Base-by-base conservation (phyloP, 2,888 invertebrate species). In the Diadegma fenestrale region DNA sequence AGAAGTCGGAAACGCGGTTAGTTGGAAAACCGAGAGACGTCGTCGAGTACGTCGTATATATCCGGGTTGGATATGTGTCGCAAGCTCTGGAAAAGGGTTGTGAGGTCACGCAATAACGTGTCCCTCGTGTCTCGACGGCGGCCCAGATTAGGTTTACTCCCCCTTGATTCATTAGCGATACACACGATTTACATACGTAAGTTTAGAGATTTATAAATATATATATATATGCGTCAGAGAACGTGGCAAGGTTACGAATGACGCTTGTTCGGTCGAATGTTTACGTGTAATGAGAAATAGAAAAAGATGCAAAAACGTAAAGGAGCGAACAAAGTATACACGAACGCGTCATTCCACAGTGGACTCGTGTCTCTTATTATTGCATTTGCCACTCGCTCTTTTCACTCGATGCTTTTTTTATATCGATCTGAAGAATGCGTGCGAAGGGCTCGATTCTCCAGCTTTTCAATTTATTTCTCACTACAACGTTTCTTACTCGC, bases 211-310 rank as follows among this genome's bases (percentile, higher is more conserved):
- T 54, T 71, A 68, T 17, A 58, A 58, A 51, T 37, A 54, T 77
- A 77, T 37, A 54, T 77, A 77, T 43, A 45, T 19, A 54, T 5
- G 43, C 77, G 81, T 48, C 64, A 54, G 63, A 63, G 63, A 75
- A 79, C 48, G 82, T 58, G 58, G 51, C 82, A 75, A 81, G 85
- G 85, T 77, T 71, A 48, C 45, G 26, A 48, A 79, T 85, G 85
- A 85, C 85, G 82, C 79, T 85, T 51, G 79, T 76, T 37, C 54
- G 26, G 73, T 58, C 68, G 45, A 63, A 83, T 79, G 83, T 83
- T 83, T 79, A 69, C 68, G 22, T 68, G 22, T 51, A 41, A 19
- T 61, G 30, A 54, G 48, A 10, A 45, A 58, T 12, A 22, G 33
- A 41, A 37, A n/a, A 61, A n/a, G 45, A 58, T n/a, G 66, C n/a